phyloP scores from a whole-genome alignment of 1,140 invertebrate species.

The Magallana gigas region DNA sequence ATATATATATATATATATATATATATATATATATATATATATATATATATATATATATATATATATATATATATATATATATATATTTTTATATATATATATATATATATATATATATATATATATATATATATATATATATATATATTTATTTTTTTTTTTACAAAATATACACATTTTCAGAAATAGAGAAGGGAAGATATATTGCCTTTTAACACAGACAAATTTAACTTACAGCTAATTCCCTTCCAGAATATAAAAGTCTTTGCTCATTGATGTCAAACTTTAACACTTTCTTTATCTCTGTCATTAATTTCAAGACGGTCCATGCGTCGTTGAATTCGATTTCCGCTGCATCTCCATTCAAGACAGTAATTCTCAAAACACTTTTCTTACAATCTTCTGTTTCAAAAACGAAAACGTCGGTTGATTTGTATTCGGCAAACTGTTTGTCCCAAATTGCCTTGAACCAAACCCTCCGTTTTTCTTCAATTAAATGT shows the following conservation, averaged over 20 bases:
- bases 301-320: slow-evolving; percentile 45
- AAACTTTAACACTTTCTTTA: slow-evolving; percentile 37
- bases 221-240: slow-evolving; percentile 49
- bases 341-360: slow-evolving; percentile 44
- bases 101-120: no score
- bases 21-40: no score
- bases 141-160: no score
- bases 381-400: neutral
- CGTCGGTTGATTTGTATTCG: neutral
- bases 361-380: slow-evolving; percentile 49
- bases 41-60: no score
- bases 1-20: no score
- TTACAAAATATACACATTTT: no score
- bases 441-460: slow-evolving; percentile 35
- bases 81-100: no score
- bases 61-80: no score
- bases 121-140: no score
- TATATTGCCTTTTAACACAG: no score
- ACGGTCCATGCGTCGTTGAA: slow-evolving; percentile 47
- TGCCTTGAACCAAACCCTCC: neutral
- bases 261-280: slow-evolving; percentile 54
- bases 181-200: no score
- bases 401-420: neutral
- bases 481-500: neutral
- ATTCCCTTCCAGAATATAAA: slow-evolving; percentile 48